Percentiles rank a stretch among this genome's conserved stretches.
These are phyloP conservation scores for Styela plicata DNA, from an alignment of 23 tunicate species.

Conservation along the genomic window DNA sequence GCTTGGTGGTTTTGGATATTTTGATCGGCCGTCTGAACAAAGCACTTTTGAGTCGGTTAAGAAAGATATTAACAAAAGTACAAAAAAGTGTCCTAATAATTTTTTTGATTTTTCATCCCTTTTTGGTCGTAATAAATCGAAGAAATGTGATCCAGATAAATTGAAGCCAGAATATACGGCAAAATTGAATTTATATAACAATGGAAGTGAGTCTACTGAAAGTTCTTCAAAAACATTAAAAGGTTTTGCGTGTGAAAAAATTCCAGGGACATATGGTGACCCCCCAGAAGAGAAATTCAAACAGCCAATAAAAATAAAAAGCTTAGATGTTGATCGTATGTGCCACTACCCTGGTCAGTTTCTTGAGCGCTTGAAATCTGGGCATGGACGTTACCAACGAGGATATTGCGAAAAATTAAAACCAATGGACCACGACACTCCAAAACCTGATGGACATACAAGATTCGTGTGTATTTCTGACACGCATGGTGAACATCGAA, in stretches of 20 bases:
- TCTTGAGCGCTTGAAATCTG: background rate
- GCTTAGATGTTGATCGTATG: background rate
- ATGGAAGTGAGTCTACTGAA: too few relatives aligned
- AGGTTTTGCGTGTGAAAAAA: background rate
- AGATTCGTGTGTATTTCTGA: constrained; percentile 85
- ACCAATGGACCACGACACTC: constrained; percentile 33
- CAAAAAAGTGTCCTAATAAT: too few relatives aligned
- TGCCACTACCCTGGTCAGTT: background rate
- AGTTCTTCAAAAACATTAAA: background rate
- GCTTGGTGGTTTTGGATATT: background rate
- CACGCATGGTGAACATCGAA: constrained; percentile 57
- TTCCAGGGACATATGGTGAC: background rate
- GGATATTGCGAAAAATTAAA: constrained; percentile 22
- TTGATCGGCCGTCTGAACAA: too few relatives aligned
- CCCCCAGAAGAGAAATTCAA: background rate
- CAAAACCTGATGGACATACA: constrained; percentile 54
- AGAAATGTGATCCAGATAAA: background rate
- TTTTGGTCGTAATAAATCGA: background rate
- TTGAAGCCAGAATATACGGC: background rate
- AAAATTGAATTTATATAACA: background rate
- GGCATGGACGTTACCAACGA: constrained; percentile 14
- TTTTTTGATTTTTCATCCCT: background rate
- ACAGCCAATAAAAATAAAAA: constrained; percentile 4
- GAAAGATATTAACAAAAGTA: too few relatives aligned
- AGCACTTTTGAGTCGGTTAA: background rate